Conservation (phyloP, 2,888 invertebrate genomes). For the Phyllotreta cruciferae region DNA sequence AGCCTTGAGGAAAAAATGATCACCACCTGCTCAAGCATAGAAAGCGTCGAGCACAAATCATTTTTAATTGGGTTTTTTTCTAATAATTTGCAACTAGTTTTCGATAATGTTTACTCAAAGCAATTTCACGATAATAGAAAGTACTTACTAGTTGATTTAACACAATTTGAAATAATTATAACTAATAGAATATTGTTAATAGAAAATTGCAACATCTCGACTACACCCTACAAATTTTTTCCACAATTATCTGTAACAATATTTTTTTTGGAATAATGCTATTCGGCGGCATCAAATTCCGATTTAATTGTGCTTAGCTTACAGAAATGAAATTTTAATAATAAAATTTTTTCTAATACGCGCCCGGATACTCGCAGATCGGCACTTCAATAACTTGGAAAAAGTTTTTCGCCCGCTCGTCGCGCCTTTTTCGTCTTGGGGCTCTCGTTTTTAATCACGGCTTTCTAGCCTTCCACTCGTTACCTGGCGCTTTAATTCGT, state of each 20-base stretch:
- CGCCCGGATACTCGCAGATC: constrained; percentile 26
- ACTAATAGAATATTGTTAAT: not conserved
- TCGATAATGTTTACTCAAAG: not conserved
- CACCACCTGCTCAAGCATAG: constrained; percentile 4
- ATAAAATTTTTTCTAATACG: constrained; percentile 16
- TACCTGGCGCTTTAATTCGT: constrained; percentile 61
- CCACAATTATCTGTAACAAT: no score
- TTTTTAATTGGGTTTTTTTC: constrained; percentile 3
- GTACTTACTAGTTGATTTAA: not conserved
- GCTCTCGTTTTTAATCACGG: constrained; percentile 57
- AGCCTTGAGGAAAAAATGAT: not conserved
- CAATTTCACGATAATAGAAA: not conserved
- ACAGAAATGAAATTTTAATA: constrained; percentile 5
- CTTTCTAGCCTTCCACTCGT: constrained; percentile 56
- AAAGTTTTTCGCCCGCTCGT: constrained; percentile 45
- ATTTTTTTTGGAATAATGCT: no score
- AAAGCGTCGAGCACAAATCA: constrained; percentile 9
- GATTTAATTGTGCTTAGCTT: not conserved
- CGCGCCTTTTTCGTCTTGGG: constrained; percentile 39
- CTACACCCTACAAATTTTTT: no score
- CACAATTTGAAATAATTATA: not conserved
- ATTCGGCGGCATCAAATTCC: no score
- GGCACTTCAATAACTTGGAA: constrained; percentile 34
- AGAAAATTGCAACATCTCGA: no score
- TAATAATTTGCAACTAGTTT: constrained; percentile 2